These are phyloP conservation scores for Lophotriccus pileatus DNA, from an alignment of 2,797 vertebrate genomes.

Conservation along the genomic window DNA sequence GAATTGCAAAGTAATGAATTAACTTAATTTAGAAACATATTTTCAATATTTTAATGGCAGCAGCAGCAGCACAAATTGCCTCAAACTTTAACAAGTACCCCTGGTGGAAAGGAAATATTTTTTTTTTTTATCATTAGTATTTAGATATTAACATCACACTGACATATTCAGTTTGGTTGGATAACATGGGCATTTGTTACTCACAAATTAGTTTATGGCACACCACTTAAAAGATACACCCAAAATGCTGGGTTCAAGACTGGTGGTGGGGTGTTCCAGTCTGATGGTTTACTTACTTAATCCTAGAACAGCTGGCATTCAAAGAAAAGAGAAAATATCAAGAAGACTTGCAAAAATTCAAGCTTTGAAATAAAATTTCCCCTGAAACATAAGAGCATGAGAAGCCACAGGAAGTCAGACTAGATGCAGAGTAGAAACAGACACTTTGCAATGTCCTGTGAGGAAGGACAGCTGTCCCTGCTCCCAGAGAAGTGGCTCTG, in stretches of 20 bases:
- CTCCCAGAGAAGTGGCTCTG: background rate
- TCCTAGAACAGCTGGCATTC: background rate
- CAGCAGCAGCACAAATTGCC: background rate
- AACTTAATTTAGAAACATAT: background rate
- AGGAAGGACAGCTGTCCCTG: background rate
- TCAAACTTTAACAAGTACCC: background rate
- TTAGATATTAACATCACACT: background rate
- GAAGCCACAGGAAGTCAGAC: background rate
- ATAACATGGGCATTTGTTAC: background rate
- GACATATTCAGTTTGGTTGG: background rate
- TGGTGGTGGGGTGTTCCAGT: background rate
- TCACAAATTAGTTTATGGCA: background rate
- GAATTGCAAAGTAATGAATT: background rate
- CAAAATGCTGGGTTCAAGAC: fast-evolving
- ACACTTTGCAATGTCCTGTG: background rate
- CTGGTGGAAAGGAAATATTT: background rate
- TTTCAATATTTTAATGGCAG: background rate
- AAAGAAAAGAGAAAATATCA: background rate
- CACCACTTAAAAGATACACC: background rate
- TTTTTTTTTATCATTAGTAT: background rate
- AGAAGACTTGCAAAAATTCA: background rate
- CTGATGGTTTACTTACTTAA: background rate
- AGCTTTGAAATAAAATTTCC: background rate
- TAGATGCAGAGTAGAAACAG: background rate
- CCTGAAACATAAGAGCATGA: background rate